These are phyloP conservation scores for Notolepis coatsorum DNA, from an alignment of 2,797 vertebrate genomes.

Conservation along the genomic window DNA sequence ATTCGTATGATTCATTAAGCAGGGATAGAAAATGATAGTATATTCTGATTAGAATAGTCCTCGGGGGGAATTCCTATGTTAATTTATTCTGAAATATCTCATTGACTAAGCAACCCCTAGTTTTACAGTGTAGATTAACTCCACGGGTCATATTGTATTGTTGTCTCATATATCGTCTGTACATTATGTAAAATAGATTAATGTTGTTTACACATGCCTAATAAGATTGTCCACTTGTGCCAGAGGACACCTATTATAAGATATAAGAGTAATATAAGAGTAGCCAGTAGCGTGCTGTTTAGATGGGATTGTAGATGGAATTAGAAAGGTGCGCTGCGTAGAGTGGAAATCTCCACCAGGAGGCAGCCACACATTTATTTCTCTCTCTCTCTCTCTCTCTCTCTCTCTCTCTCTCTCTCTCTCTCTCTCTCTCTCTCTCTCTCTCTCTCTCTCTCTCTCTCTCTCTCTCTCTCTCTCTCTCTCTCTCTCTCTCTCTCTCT, in stretches of 20 bases:
- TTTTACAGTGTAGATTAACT: slow-evolving; percentile 85
- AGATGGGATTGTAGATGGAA: neutral
- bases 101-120: slow-evolving; percentile 92
- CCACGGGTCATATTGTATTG: slow-evolving; percentile 74
- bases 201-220: slow-evolving; percentile 74
- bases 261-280: neutral
- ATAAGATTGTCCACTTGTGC: slow-evolving; percentile 44
- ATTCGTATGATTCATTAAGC: slow-evolving; percentile 99
- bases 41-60: slow-evolving; percentile 90
- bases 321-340: too few species aligned
- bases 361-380: too few species aligned
- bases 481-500: too few species aligned
- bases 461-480: too few species aligned
- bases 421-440: too few species aligned
- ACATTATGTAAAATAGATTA: slow-evolving; percentile 56
- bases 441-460: too few species aligned
- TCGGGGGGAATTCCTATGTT: slow-evolving; percentile 89
- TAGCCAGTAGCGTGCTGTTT: neutral
- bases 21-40: slow-evolving; percentile 97
- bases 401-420: too few species aligned
- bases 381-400: too few species aligned
- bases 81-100: slow-evolving; percentile 91
- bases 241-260: too few species aligned
- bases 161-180: slow-evolving; percentile 63
- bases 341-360: too few species aligned